Base-by-base conservation (phyloP, 1,140 invertebrate species). In the Elysia chlorotica region DNA sequence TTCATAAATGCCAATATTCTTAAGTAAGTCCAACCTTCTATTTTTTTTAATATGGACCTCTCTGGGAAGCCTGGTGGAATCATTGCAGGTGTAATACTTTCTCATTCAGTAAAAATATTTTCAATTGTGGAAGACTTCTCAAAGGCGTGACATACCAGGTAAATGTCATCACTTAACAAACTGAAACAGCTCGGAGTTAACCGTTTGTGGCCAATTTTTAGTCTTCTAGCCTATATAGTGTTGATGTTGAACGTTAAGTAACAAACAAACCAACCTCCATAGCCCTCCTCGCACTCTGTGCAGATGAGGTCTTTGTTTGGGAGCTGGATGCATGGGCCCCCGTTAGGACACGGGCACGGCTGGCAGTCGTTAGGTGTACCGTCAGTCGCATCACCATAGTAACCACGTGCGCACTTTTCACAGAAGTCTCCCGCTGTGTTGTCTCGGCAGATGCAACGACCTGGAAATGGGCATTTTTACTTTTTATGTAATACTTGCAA, bases 401-500 rank as follows among this genome's bases (percentile, higher is more conserved):
- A 99, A 67, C 97, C 97, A 76, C 93, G 91, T 21, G 92, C 92
- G 87, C 98, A 99, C 0, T 93, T 89, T 79, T 99, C 96, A 85
- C 97, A 99, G 83, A 97, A 97, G 66, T 95, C 93, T 14, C 98
- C 98, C 30, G 92, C 93, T 0, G 98, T 99, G 82, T 99, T 97
- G 86, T 99, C 93, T 78, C 96, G 92, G 85, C 98, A 99, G 81
- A 97, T 97, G 89, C 97, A 99, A 72, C 93, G 91, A 67, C 97
- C 94, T 93, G 78, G 37, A 85, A n/a, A 48, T 14, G n/a, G n/a
- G n/a, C 10, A n/a, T 10, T 14, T 14, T 10, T 48, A 14, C n/a
- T 48, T 48, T 48, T 10, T 48, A 14, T 48, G 41, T 48, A 48
- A 48, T 48, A 48, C 41, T 48, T 48, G 41, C 41, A 14, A 48